These are phyloP conservation scores for Barypeithes pellucidus DNA, from an alignment of 2,888 invertebrate species.

Conservation along the genomic window DNA sequence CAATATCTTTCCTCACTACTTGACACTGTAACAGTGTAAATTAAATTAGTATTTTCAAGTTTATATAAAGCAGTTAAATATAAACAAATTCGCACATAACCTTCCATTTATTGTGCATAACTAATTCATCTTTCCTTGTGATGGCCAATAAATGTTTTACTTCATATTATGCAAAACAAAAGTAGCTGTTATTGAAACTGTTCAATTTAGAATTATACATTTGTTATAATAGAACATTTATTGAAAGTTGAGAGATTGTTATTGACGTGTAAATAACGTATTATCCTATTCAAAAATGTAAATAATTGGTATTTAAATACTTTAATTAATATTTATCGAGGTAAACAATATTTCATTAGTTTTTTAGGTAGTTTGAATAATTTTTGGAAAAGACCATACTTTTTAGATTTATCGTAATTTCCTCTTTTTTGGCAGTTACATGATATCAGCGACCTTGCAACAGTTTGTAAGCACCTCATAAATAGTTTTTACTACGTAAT, in stretches of 20 bases:
- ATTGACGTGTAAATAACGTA: conserved; percentile 40
- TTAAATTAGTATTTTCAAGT: neutral
- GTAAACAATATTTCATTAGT: too few species aligned
- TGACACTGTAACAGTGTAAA: neutral
- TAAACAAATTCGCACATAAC: conserved; percentile 23
- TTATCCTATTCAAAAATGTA: conserved; percentile 35
- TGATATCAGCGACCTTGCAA: too few species aligned
- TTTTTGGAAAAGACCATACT: too few species aligned
- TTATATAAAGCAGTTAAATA: neutral
- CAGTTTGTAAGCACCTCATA: too few species aligned
- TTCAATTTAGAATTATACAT: conserved; percentile 38
- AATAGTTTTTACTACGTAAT: too few species aligned
- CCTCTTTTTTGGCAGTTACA: too few species aligned
- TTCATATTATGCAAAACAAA: neutral
- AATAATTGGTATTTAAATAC: conserved; percentile 25
- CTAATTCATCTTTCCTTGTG: conserved; percentile 6
- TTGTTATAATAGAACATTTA: conserved; percentile 36
- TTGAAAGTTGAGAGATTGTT: conserved; percentile 39
- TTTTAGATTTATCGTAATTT: too few species aligned
- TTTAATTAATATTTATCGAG: too few species aligned
- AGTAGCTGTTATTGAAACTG: neutral
- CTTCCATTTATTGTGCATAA: conserved; percentile 23
- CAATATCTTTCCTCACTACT: too few species aligned
- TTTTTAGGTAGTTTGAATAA: too few species aligned
- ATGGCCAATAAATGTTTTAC: neutral